A percentile compares a stretch with the other conserved stretches of the same genome.
phyloP scores from a whole-genome alignment of 2,888 invertebrate genomes.

The Melitaea athalia region DNA sequence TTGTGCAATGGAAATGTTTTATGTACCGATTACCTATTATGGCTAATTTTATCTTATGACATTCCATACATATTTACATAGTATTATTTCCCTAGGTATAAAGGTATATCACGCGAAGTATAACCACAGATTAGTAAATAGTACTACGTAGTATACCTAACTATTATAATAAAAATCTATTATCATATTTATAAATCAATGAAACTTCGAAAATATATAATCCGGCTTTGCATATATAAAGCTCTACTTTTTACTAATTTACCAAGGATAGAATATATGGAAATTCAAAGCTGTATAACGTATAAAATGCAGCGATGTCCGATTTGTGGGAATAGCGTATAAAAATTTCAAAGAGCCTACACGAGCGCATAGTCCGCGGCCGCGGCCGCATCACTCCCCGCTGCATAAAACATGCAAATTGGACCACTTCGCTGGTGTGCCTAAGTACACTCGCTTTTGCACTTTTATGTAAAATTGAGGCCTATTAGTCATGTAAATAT shows the following conservation, averaged over 20 bases:
- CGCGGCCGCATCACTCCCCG: slow-evolving; percentile 65
- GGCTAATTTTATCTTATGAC: too few relatives aligned
- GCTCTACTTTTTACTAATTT: slow-evolving; percentile 32
- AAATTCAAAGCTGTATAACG: slow-evolving; percentile 49
- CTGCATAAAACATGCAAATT: slow-evolving; percentile 81
- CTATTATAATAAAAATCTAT: too few relatives aligned
- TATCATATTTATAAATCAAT: background rate
- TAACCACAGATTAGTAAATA: too few relatives aligned
- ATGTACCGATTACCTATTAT: background rate
- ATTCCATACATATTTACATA: too few relatives aligned
- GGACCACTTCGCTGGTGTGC: slow-evolving; percentile 73
- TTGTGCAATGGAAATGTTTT: background rate
- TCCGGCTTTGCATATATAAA: slow-evolving; percentile 10
- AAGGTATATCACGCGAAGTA: too few relatives aligned
- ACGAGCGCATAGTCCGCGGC: slow-evolving; percentile 62
- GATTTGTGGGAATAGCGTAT: slow-evolving; percentile 77
- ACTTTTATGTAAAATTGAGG: slow-evolving; percentile 76
- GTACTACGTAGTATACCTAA: too few relatives aligned
- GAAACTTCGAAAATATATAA: slow-evolving; percentile 5
- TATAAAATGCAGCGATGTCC: slow-evolving; percentile 68
- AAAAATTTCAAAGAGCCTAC: slow-evolving; percentile 75
- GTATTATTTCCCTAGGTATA: too few relatives aligned
- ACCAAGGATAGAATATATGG: slow-evolving; percentile 39
- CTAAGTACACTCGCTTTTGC: slow-evolving; percentile 78
- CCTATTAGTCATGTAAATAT: slow-evolving; percentile 74